Conservation (phyloP, 92 coral and sea anemone genomes). For the Muricea muricata region DNA sequence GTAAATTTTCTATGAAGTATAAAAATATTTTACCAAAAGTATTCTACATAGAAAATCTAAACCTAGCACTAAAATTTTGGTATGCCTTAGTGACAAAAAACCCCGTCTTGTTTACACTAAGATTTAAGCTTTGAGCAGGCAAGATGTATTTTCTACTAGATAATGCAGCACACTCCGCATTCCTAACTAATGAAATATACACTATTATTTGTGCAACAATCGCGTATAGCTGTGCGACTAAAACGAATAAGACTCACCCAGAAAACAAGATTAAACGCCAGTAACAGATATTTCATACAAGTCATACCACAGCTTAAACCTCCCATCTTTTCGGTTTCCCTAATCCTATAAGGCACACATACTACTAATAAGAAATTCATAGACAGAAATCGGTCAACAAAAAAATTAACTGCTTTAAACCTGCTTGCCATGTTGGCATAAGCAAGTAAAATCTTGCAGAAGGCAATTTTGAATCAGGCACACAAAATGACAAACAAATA, state of each 20-base stretch:
- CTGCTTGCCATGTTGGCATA: background rate
- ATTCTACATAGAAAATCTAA: no score
- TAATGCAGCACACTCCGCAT: no score
- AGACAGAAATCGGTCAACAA: background rate
- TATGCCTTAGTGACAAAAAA: no score
- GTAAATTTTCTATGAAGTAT: no score
- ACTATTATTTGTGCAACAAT: no score
- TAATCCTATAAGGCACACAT: background rate
- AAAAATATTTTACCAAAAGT: no score
- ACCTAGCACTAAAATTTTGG: no score
- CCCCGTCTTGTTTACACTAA: no score
- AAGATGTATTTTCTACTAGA: no score
- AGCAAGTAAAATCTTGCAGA: background rate
- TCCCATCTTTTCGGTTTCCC: constrained; percentile 58
- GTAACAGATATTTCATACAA: constrained; percentile 91
- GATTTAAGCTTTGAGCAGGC: no score
- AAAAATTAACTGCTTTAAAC: background rate
- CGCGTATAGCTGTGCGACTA: background rate
- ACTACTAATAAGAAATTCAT: constrained; percentile 18
- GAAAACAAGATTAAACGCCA: constrained; percentile 92
- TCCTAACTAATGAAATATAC: background rate
- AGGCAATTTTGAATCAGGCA: background rate
- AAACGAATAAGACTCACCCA: constrained; percentile 76
- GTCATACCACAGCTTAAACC: constrained; percentile 93
- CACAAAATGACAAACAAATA: background rate